These are phyloP conservation scores for Platichthys flesus DNA, from an alignment of 2,113 vertebrate species.

Conservation along the genomic window DNA sequence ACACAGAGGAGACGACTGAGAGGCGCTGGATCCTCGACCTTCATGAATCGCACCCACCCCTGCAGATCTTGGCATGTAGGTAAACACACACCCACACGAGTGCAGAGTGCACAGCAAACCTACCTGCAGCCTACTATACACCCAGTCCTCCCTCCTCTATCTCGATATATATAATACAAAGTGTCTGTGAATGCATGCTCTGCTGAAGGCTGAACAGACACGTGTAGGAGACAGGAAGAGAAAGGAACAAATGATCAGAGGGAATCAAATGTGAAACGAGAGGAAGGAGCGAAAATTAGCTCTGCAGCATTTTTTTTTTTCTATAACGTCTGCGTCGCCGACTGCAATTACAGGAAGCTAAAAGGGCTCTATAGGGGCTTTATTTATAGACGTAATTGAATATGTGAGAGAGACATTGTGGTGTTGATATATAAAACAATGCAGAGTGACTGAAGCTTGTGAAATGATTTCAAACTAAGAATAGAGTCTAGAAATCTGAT, in stretches of 20 bases:
- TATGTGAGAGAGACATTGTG: background rate
- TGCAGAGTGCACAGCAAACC: conserved; percentile 39
- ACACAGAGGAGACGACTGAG: conserved; percentile 30
- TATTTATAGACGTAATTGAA: conserved; percentile 27
- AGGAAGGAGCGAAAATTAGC: conserved; percentile 45
- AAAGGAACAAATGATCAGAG: conserved; percentile 31
- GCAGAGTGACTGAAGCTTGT: background rate
- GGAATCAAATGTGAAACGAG: conserved; percentile 49
- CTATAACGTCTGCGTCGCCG: background rate
- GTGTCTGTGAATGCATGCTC: conserved; percentile 43
- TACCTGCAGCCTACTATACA: conserved; percentile 64
- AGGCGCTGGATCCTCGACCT: conserved; percentile 61
- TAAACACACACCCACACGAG: conserved; percentile 67
- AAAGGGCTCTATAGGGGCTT: conserved; percentile 38
- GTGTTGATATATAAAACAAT: background rate
- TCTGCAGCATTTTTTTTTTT: conserved; percentile 12
- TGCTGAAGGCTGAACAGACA: conserved; percentile 26
- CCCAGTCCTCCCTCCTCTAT: conserved; percentile 8
- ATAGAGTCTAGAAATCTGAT: conserved; percentile 1
- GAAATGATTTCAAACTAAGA: conserved; percentile 36
- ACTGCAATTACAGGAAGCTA: conserved; percentile 39
- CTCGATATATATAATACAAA: conserved; percentile 60
- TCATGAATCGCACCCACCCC: conserved; percentile 52
- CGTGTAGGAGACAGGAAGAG: conserved; percentile 59
- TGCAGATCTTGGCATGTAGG: conserved; percentile 51